Evolutionary conservation across 2,113 vertebrate genomes (phyloP).

Genomic region (Gymnorhina tibicen): DNA sequence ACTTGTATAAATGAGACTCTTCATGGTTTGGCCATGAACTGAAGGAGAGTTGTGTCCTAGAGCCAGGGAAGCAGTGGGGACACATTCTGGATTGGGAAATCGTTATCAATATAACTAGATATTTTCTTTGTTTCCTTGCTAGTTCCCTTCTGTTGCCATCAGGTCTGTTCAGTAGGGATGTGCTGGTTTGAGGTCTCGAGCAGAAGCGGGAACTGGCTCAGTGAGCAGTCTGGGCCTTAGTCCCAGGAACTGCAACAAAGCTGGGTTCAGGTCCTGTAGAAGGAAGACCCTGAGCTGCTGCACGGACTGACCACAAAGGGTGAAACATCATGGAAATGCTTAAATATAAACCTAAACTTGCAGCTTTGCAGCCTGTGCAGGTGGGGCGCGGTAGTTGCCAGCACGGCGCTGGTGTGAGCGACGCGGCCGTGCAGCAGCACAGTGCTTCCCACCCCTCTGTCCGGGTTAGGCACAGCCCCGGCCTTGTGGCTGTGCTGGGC

Average conservation of each 20-base stretch:
- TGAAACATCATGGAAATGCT: background rate
- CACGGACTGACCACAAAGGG: background rate
- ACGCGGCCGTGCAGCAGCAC: rapidly evolving
- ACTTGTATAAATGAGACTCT: background rate
- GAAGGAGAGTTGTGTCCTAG: background rate
- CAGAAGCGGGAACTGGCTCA: background rate
- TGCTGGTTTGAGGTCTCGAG: background rate
- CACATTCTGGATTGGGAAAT: background rate
- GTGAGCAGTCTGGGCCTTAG: background rate
- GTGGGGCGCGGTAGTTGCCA: rapidly evolving
- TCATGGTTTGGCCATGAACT: background rate
- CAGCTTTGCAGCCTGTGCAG: background rate
- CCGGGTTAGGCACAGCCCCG: too few relatives aligned
- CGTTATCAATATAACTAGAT: rapidly evolving
- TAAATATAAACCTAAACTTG: background rate
- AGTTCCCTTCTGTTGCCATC: background rate
- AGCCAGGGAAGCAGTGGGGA: background rate
- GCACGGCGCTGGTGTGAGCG: too few relatives aligned
- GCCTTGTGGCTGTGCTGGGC: background rate
- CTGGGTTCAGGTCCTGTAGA: background rate
- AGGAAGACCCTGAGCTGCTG: background rate
- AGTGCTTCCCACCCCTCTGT: too few relatives aligned
- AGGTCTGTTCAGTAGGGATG: background rate
- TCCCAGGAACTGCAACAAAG: background rate
- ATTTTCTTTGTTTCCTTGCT: background rate